Evolutionary conservation across 2,113 vertebrate species (phyloP), one percentile per base, ranked within the genome.

Genomic region (Istiophorus platypterus): DNA sequence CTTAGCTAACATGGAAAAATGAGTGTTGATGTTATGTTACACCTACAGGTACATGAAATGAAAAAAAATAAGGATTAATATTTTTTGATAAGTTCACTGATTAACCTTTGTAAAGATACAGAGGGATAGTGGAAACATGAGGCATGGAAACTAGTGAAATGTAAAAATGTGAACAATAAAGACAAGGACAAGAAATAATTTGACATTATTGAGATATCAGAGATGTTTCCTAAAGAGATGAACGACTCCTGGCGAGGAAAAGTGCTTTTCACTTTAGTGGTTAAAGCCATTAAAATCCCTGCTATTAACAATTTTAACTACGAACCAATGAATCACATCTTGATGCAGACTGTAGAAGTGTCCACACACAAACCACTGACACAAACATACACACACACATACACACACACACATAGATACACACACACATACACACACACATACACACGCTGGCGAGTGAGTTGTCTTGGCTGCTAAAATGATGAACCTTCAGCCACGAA

Each of bases 391-490:
- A 34, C 31, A 6, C 31, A 34, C 31, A 34, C 31, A 34, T 6
- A 34, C 31, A 34, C 31, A 34, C 31, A 34, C 31, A 34, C 31
- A 34, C 31, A 34, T 6, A 34, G 3, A 34, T 6, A 34, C 31
- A 34, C 31, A 34, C 31, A 34, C 31, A 34, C 31, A 34, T 6
- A 34, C 31, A 34, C 31, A 34, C 31, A 34, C 31, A 34, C 31
- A 34, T n/a, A n/a, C n/a, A 37, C 4, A 37, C 8, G 34, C 8
- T 37, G 34, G 4, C 34, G 8, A 37, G 34, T 37, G 34, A 91
- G 94, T 92, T 91, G 90, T 89, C 90, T 89, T 80, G 57, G 76
- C 91, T 80, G 86, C 85, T 90, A 81, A 91, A 94, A 90, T 91
- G 90, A 94, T 90, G 86, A 89, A 85, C 88, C 88, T 84, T 89